Base-by-base conservation (phyloP, 1,140 invertebrate species). In the Drosophila pseudoobscura region DNA sequence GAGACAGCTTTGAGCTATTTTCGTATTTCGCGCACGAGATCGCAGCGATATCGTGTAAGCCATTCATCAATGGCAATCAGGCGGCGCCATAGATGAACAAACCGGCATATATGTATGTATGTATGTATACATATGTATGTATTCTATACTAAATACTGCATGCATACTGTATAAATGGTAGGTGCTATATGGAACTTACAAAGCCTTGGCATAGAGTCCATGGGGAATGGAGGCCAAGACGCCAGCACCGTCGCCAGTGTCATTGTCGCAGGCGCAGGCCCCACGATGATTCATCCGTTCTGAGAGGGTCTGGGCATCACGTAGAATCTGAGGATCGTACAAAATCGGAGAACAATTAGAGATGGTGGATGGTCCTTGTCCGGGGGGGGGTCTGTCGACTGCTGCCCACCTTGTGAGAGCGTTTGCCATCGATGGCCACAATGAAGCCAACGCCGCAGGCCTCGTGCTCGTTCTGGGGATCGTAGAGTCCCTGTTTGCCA, bases 381-480 rank as follows among this genome's bases (percentile, higher is more conserved):
- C 3, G 45, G 20, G 46, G 17, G 15, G 15, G 24, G 26, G 35
- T 29, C 29, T 6, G 2, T 15, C 11, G 13, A 17, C 7, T 13
- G 29, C 1, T 11, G 31, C 93, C 92, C 43, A 98, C 97, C 95
- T 99, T 97, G 93, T 99, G 96, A 61, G 96, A 96, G 66, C 95
- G 94, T 85, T 95, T 94, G 71, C 98, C 98, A 94, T 99, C 97
- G 92, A 99, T 99, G 91, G 97, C 97, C 80, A 99, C 98, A 76
- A 99, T 98, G 93, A 99, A 99, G 72, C 99, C 99, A 85, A 99
- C 99, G 66, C 99, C 99, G 90, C 99, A 99, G 68, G 98, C 97
- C 91, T 99, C 98, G 89, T 96, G 96, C 93, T 99, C 98, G 88
- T 96, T 95, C 75, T 94, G 94, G 47, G 98, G 98, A 93, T 99